A percentile compares a stretch with the other conserved stretches of the same genome.
These are phyloP conservation scores for Druon quercuslanigerum DNA, from an alignment of 1,140 invertebrate species.

Conservation along the genomic window DNA sequence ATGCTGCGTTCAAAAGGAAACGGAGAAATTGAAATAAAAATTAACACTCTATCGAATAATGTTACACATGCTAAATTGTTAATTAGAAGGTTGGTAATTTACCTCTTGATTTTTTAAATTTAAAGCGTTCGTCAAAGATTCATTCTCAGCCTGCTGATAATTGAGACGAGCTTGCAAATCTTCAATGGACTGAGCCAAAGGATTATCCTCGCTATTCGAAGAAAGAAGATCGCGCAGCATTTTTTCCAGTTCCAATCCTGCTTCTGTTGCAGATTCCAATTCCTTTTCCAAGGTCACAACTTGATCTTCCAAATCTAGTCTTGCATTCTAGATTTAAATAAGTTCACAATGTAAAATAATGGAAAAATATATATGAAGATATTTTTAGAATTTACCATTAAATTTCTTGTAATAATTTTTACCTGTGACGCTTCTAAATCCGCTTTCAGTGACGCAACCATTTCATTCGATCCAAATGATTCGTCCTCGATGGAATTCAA, in stretches of 20 bases:
- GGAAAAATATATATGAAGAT: constrained; percentile 22
- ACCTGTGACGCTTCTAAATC: constrained; percentile 68
- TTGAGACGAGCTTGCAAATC: constrained; percentile 79
- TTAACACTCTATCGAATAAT: neutral
- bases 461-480: constrained; percentile 83
- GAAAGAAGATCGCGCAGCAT: constrained; percentile 81
- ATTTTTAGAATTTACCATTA: constrained; percentile 25
- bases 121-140: constrained; percentile 70
- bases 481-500: constrained; percentile 79
- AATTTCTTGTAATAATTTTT: constrained; percentile 33
- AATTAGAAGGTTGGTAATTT: constrained; percentile 38
- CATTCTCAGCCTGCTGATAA: constrained; percentile 77
- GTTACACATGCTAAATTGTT: constrained; percentile 37
- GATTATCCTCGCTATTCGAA: constrained; percentile 78
- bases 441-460: constrained; percentile 74
- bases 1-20: constrained; percentile 57
- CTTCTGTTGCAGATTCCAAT: constrained; percentile 80
- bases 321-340: constrained; percentile 71
- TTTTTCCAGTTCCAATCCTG: constrained; percentile 80
- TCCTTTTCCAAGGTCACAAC: constrained; percentile 79
- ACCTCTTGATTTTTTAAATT: constrained; percentile 75
- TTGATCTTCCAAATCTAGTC: constrained; percentile 77
- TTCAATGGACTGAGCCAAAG: constrained; percentile 78
- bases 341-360: constrained; percentile 44
- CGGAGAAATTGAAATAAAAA: constrained; percentile 40